Conservation (phyloP, 2,113 vertebrate genomes). For the Scartelaos histophorus region DNA sequence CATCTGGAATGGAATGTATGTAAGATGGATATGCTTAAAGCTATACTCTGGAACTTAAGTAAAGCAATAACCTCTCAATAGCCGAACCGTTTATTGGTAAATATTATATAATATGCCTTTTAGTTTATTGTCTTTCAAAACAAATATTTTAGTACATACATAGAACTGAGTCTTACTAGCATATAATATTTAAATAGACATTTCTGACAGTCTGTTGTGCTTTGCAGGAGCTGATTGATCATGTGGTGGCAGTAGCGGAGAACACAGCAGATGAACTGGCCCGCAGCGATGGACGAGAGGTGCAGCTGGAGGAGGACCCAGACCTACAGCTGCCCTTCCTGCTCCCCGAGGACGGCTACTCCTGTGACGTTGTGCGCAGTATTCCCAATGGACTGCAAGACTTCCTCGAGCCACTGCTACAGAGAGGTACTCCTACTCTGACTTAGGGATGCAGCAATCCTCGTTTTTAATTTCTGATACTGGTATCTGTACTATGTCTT, state of each 20-base stretch:
- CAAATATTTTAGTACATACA: background rate
- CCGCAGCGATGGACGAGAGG: slow-evolving; percentile 92
- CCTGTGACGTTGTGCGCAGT: slow-evolving; percentile 95
- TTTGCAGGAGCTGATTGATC: slow-evolving; percentile 90
- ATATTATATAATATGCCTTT: too few relatives aligned
- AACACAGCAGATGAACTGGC: slow-evolving; percentile 96
- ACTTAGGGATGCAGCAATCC: background rate
- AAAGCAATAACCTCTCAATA: too few relatives aligned
- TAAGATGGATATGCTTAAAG: too few relatives aligned
- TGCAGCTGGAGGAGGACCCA: slow-evolving; percentile 94
- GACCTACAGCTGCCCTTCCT: slow-evolving; percentile 98
- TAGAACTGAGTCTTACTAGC: too few relatives aligned
- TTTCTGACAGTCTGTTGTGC: background rate
- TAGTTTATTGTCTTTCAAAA: background rate
- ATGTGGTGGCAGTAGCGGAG: slow-evolving; percentile 92
- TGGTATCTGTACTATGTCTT: too few relatives aligned
- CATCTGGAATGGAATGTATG: too few relatives aligned
- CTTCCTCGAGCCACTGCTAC: slow-evolving; percentile 94
- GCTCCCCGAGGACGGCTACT: slow-evolving; percentile 96
- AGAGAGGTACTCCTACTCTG: slow-evolving; percentile 81
- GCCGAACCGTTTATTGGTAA: too few relatives aligned
- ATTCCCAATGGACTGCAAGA: slow-evolving; percentile 95
- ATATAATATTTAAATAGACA: background rate
- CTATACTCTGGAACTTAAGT: too few relatives aligned
- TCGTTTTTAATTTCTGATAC: too few relatives aligned